Percentiles rank a stretch among this genome's conserved stretches.
Evolutionary conservation across 2,797 vertebrate species (phyloP).

Genomic region (Danio kyathit): DNA sequence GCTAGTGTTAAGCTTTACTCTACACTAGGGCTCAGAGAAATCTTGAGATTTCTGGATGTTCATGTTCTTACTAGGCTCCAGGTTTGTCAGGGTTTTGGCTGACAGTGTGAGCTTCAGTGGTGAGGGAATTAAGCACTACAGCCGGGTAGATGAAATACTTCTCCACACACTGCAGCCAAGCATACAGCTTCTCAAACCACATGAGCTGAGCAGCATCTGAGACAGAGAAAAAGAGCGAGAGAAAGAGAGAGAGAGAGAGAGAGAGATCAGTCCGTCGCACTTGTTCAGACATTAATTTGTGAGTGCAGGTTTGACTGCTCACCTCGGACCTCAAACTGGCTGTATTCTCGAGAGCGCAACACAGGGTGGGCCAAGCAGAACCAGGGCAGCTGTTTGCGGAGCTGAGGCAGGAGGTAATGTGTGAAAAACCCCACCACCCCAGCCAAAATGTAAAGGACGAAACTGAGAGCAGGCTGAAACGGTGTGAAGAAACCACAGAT

Average conservation of each 20-base stretch:
- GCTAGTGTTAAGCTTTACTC: background rate
- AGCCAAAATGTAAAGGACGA: conserved; percentile 87
- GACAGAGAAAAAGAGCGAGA: conserved; percentile 39
- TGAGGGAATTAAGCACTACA: conserved; percentile 90
- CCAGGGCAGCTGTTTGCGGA: conserved; percentile 93
- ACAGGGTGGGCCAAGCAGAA: conserved; percentile 92
- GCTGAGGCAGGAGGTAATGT: conserved; percentile 91
- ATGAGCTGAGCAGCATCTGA: conserved; percentile 91
- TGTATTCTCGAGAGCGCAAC: conserved; percentile 90
- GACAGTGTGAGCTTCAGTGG: conserved; percentile 85
- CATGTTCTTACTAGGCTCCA: conserved; percentile 85
- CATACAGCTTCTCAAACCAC: conserved; percentile 94
- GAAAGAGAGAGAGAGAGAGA: conserved; percentile 52
- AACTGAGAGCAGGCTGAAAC: conserved; percentile 87
- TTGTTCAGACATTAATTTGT: background rate
- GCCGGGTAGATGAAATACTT: conserved; percentile 92
- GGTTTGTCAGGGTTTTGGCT: conserved; percentile 86
- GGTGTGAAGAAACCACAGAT: background rate
- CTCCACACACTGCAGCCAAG: conserved; percentile 90
- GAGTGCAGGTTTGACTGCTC: conserved; percentile 62
- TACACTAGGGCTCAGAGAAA: background rate
- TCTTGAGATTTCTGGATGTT: background rate
- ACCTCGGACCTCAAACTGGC: conserved; percentile 94
- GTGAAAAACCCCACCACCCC: conserved; percentile 89
- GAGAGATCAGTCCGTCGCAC: background rate